phyloP scores from a whole-genome alignment of 2,888 invertebrate species.

The Tetragnatha montana region DNA sequence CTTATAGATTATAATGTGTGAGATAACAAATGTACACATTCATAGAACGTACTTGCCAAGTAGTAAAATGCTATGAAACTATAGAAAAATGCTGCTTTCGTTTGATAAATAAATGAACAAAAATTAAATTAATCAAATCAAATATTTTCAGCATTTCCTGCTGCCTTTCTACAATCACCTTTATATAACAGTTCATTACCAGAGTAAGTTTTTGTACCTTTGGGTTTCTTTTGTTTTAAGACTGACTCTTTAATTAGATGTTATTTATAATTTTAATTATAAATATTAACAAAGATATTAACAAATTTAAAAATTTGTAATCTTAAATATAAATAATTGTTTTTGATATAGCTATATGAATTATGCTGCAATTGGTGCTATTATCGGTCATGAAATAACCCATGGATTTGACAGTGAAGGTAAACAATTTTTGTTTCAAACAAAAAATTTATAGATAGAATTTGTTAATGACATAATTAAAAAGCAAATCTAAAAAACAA shows the following conservation, averaged over 20 bases:
- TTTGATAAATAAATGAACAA: too few species aligned
- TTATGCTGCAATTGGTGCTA: slow-evolving; percentile 53
- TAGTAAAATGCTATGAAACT: background rate
- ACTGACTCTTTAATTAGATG: too few species aligned
- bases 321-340: too few species aligned
- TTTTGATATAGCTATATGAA: slow-evolving; percentile 45
- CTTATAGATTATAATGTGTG: background rate
- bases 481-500: too few species aligned
- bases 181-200: slow-evolving; percentile 29
- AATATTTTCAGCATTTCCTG: slow-evolving; percentile 30
- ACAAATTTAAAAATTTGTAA: too few species aligned
- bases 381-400: slow-evolving; percentile 67
- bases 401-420: slow-evolving; percentile 63
- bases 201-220: slow-evolving; percentile 18
- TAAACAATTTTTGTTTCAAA: background rate
- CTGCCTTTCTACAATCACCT: slow-evolving; percentile 31
- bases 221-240: background rate
- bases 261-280: too few species aligned
- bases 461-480: too few species aligned
- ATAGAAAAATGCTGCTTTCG: too few species aligned
- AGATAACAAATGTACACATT: background rate
- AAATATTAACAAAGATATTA: too few species aligned
- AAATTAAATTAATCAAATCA: too few species aligned
- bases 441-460: too few species aligned
- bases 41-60: background rate